Base-by-base conservation (phyloP, 2,888 invertebrate species). In the Acleris literana region DNA sequence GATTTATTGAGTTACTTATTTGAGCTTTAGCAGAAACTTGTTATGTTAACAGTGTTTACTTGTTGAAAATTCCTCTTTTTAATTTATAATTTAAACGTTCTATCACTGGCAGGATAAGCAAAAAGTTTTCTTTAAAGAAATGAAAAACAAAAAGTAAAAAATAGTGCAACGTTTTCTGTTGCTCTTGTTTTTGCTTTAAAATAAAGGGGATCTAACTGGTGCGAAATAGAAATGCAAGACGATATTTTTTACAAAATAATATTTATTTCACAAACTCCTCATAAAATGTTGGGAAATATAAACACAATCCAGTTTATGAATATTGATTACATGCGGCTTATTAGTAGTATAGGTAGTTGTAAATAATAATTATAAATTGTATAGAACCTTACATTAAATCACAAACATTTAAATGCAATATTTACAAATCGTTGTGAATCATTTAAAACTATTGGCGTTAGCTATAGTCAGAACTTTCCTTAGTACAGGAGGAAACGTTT, bases 341-440 rank as follows among this genome's bases (percentile, higher is more conserved):
- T 74, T 84, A 85, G 70, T 72, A 64, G 69, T 69, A 71, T 76
- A 78, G 68, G 74, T 77, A 78, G 71, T 76, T 74, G 78, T 80
- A 82, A 83, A 80, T 81, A 76, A 83, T 83, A 76, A 79, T 71
- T 75, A 56, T 53, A 61, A 62, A 68, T 62, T 67, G 52, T 67
- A 69, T 76, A 78, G 71, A 82, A 78, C 81, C 83, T 86, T 74
- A 79, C 72, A 71, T 79, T 78, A 83, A 86, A 89, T 87, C 88
- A 89, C 89, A 89, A 87, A 88, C 77, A 76, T 82, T 79, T 88
- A 92, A 92, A 92, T 91, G 91, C 92, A 88, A 85, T 90, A 90
- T 91, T 88, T 90, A 91, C 89, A 90, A 64, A 77, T 74, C 68
- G 71, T 73, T 78, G 77, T 74, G 76, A 79, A 73, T 72, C 71